Base-by-base conservation (phyloP, 2,888 invertebrate species). In the Mycalesis mineus region DNA sequence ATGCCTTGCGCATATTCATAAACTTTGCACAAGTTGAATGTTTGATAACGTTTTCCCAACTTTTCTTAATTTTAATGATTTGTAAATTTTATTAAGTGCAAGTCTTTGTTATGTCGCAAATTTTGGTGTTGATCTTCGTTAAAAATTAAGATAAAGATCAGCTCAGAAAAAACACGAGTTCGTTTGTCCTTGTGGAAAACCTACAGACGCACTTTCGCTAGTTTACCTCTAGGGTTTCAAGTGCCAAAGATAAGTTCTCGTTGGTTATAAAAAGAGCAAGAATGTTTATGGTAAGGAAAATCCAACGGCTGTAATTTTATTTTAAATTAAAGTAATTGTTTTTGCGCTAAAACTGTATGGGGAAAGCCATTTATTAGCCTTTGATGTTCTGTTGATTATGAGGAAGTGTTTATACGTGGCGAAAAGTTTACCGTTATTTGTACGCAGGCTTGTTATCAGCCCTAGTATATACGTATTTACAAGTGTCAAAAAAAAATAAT, bases 161-260 rank as follows among this genome's bases (percentile, higher is more conserved):
- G 8, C 15, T 47, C 11, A 0, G 33, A 47, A 47, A 41, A 22
- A 22, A 22, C 22, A 5, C 5, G n/a, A 31, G 13, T 8, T 6
- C 9, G 15, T 33, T 33, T 5, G 47, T 33, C 33, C 33, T 33
- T 33, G 47, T 15, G 15, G 33, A 4, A 47, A 47, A 15, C 47
- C 31, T 47, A 47, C 31, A 14, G 44, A 13, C 29, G 28, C 6
- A 47, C 47, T 47, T 47, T 47, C 31, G 15, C 9, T 33, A 11
- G 9, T 47, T 47, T 31, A 29, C 33, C 9, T 15, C 31, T 31
- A 47, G 47, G 45, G 31, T 9, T 47, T 33, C 33, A 28, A 45
- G 45, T 45, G 31, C 15, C 13, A 47, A 33, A 47, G 33, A 47
- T 47, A 47, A 47, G 15, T 47, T 47, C 31, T 47, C 33, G 9